A percentile compares a stretch with the other conserved stretches of the same genome.
Conservation (phyloP, 2,113 vertebrate genomes). For the Anser cygnoides region DNA sequence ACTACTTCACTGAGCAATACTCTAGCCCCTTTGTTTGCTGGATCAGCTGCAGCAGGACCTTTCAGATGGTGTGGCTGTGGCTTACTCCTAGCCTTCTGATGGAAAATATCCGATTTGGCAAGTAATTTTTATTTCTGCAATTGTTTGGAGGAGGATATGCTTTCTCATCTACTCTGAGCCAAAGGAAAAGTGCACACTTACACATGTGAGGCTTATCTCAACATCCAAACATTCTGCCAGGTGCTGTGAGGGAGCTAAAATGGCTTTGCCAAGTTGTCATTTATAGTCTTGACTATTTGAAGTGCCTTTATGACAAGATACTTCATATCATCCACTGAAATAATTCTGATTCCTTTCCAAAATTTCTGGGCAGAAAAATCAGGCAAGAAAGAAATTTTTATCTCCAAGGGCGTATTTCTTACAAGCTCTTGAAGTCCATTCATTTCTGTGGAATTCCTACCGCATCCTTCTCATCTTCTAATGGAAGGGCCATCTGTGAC, state of each 20-base stretch:
- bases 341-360: not conserved
- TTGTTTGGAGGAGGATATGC: not conserved
- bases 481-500: not conserved
- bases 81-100: not conserved
- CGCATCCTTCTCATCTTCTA: not conserved
- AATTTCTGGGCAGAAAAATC: not conserved
- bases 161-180: not conserved
- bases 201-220: not conserved
- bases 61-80: not conserved
- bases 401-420: not conserved
- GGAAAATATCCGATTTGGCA: not conserved
- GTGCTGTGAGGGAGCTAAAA: not conserved
- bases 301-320: not conserved
- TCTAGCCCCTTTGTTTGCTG: not conserved
- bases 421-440: not conserved
- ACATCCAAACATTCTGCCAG: not conserved
- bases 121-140: not conserved
- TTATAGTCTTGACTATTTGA: not conserved
- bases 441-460: not conserved
- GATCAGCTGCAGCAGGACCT: not conserved
- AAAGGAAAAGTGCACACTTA: not conserved
- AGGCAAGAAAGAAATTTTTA: not conserved
- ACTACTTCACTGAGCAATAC: not conserved
- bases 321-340: not conserved
- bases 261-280: not conserved